Conservation (phyloP, 64 coral and sea anemone genomes). For the Astreopora myriophthalma region DNA sequence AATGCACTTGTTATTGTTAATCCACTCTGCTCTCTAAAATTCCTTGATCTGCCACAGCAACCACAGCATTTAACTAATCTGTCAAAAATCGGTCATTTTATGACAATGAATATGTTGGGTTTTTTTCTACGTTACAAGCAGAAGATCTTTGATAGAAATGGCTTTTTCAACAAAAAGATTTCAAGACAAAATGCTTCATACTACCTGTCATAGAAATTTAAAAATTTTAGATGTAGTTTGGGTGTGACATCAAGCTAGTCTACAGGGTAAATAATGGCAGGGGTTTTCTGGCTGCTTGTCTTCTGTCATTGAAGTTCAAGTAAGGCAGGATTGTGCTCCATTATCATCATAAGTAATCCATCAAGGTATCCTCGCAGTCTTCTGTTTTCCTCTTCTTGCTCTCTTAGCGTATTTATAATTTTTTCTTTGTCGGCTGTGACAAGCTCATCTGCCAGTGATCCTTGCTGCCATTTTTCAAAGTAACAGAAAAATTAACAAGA, state of each 20-base stretch:
- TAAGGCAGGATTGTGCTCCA: slow-evolving; percentile 94
- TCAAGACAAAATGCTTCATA: neutral
- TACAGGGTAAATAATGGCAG: neutral
- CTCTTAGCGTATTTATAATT: slow-evolving; percentile 87
- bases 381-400: slow-evolving; percentile 89
- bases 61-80: neutral
- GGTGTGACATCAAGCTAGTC: neutral
- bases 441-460: slow-evolving; percentile 96
- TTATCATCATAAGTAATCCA: slow-evolving; percentile 97
- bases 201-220: neutral
- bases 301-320: slow-evolving; percentile 68
- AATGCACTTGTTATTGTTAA: too few species aligned
- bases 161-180: neutral
- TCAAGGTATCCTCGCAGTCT: slow-evolving; percentile 87
- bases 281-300: neutral
- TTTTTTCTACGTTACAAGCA: neutral
- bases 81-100: too few species aligned
- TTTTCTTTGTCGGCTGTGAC: slow-evolving; percentile 95
- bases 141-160: neutral
- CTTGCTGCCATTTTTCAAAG: slow-evolving; percentile 57
- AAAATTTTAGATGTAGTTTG: neutral
- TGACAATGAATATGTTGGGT: neutral
- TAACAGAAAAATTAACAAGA: neutral
- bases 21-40: too few species aligned
- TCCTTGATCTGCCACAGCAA: too few species aligned